Evolutionary conservation across 2,888 invertebrate genomes (phyloP), one percentile per base, ranked within the genome.

Genomic region (Protonemura montana): DNA sequence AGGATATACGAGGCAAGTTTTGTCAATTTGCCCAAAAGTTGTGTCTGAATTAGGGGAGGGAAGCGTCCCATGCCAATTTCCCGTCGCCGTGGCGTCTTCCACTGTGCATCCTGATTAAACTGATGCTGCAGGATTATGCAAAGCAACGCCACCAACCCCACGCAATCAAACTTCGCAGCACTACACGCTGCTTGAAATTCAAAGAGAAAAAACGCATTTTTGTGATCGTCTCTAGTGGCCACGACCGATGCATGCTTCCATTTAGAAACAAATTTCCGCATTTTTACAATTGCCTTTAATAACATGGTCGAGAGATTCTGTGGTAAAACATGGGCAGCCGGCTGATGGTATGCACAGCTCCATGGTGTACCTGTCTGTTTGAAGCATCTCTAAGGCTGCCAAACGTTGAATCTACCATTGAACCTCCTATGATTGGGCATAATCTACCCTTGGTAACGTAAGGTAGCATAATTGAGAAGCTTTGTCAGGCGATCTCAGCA

Each of bases 11-110:
- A 59, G 59, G 59, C 59, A 59, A 59, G 59, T 59, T 59, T 59
- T 59, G 59, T 59, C 59, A 59, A 59, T 59, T 59, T 59, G 59
- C 59, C 59, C 59, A 59, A 59, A 59, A 59, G 59, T 59, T 59
- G 59, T 59, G 59, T 59, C 59, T 59, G 21, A 59, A 59, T 59
- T 59, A 59, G 59, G 59, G 59, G 59, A 59, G 59, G 59, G 59
- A 21, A 59, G 59, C 7, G 59, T 59, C 59, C 59, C 59, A 59
- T 59, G 59, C 59, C 59, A 59, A 59, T 59, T 59, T 59, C 59
- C 35, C 59, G 59, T 21, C 59, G 59, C 59, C 16, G 6, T 41
- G 59, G 59, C 59, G 59, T 59, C 59, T 59, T 59, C 21, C 59
- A 10, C 59, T 21, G 59, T 59, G 59, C 59, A 59, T 59, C 59